These are phyloP conservation scores for Helicorthomorpha holstii DNA, from an alignment of 1,140 invertebrate genomes.

Conservation along the genomic window DNA sequence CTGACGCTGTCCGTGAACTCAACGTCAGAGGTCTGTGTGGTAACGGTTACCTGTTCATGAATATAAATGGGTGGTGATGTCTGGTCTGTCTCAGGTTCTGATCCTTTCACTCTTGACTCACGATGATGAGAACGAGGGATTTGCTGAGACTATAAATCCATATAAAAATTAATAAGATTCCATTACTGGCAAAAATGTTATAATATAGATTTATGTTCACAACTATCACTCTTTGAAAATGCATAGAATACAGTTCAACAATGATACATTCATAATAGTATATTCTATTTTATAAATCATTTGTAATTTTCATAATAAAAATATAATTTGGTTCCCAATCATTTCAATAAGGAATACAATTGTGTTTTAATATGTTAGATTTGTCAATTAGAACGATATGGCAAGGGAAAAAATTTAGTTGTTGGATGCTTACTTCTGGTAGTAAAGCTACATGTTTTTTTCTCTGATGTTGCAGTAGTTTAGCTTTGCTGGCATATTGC, in stretches of 20 bases:
- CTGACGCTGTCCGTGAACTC: not conserved
- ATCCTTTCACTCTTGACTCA: not conserved
- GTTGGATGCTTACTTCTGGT: slow-evolving; percentile 12
- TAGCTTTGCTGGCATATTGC: slow-evolving; percentile 65
- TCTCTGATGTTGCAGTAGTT: slow-evolving; percentile 60
- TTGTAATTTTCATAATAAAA: too few relatives aligned
- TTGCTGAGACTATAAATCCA: slow-evolving; percentile 8
- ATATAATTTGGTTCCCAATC: too few relatives aligned
- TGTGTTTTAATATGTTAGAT: too few relatives aligned
- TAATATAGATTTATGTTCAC: too few relatives aligned
- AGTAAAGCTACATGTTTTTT: slow-evolving; percentile 46
- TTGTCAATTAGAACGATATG: too few relatives aligned
- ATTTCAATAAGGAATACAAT: too few relatives aligned
- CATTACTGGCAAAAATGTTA: not conserved
- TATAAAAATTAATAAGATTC: not conserved
- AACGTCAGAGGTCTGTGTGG: not conserved
- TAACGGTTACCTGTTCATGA: not conserved
- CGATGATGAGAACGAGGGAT: slow-evolving; percentile 5
- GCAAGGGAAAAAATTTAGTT: too few relatives aligned
- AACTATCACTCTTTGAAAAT: too few relatives aligned
- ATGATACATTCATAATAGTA: too few relatives aligned
- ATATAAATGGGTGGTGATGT: not conserved
- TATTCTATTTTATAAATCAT: too few relatives aligned
- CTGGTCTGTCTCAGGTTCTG: not conserved
- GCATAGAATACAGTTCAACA: too few relatives aligned